phyloP scores from a whole-genome alignment of 1,140 invertebrate species.

The Trichonephila clavata region DNA sequence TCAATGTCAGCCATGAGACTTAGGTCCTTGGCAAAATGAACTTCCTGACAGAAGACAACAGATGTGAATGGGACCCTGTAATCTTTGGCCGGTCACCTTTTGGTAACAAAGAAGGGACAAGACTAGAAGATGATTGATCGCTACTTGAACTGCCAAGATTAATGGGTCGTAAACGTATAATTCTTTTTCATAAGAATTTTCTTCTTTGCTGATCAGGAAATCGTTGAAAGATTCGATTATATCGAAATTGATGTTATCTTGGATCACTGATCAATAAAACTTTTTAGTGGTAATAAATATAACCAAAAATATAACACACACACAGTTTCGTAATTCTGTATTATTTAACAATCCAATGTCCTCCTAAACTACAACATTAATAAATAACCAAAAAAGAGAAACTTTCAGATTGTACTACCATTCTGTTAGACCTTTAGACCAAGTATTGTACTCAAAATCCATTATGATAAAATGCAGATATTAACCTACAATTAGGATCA shows the following conservation, averaged over 20 bases:
- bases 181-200: not conserved
- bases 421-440: too few species aligned
- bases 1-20: not conserved
- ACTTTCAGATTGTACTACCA: too few species aligned
- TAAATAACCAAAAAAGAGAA: too few species aligned
- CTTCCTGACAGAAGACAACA: slow-evolving; percentile 24
- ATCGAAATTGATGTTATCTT: not conserved
- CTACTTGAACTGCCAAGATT: slow-evolving; percentile 48
- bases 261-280: not conserved
- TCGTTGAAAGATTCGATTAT: not conserved
- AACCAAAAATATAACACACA: too few species aligned
- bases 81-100: slow-evolving; percentile 56
- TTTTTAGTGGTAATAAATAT: too few species aligned
- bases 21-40: not conserved
- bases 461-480: too few species aligned
- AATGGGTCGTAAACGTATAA: slow-evolving; percentile 45
- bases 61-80: not conserved
- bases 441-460: too few species aligned
- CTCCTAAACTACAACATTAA: too few species aligned
- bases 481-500: too few species aligned
- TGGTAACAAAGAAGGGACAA: slow-evolving; percentile 6
- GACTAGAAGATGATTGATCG: slow-evolving; percentile 37
- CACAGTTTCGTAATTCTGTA: too few species aligned
- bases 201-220: not conserved
- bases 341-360: too few species aligned